Evolutionary conservation across 2,888 invertebrate species (phyloP).

Genomic region (Napeogenes sylphis): DNA sequence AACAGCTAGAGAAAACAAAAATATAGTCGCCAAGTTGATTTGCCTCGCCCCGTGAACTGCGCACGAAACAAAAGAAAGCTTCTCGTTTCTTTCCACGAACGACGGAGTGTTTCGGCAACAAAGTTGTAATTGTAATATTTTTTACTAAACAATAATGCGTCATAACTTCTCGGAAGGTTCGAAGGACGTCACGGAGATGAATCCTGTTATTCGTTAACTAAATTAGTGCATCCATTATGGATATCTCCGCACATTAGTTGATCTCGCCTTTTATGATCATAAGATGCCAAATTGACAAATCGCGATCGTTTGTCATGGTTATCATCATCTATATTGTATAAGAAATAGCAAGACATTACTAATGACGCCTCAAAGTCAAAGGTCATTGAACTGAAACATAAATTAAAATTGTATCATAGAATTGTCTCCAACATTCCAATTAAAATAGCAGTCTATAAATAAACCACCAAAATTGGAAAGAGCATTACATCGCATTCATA

Average conservation of each 20-base stretch:
- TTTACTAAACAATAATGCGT: constrained; percentile 43
- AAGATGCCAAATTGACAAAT: constrained; percentile 52
- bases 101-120: constrained; percentile 46
- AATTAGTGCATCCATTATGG: constrained; percentile 53
- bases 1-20: constrained; percentile 42
- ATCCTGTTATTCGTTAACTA: constrained; percentile 40
- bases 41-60: constrained; percentile 48
- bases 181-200: constrained; percentile 55
- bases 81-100: constrained; percentile 46
- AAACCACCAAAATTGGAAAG: constrained; percentile 1
- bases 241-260: constrained; percentile 50
- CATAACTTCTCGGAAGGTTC: constrained; percentile 64
- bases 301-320: constrained; percentile 42
- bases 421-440: neutral
- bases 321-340: constrained; percentile 42
- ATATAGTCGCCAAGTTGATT: constrained; percentile 53
- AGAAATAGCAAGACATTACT: constrained; percentile 1
- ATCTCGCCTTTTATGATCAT: constrained; percentile 51
- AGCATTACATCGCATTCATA: constrained; percentile 40
- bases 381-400: neutral
- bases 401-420: neutral
- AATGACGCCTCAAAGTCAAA: neutral
- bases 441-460: neutral
- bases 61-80: constrained; percentile 63
- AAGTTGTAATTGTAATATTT: constrained; percentile 59